Conservation (phyloP, 1,140 invertebrate genomes). For the Drosophila eugracilis region DNA sequence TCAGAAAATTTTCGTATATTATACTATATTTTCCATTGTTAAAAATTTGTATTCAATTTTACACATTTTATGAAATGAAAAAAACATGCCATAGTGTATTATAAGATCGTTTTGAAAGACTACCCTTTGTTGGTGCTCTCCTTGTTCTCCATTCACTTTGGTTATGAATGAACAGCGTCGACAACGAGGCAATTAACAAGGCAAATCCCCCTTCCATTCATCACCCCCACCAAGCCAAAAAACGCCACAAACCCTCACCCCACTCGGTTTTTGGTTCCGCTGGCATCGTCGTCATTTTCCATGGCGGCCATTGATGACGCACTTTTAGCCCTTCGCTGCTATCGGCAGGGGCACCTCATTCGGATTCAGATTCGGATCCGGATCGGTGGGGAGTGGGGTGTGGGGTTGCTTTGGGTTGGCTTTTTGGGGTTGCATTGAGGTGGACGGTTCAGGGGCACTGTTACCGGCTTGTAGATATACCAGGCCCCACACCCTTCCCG, state of each 20-base stretch:
- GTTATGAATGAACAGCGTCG: constrained; percentile 70
- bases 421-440: constrained; percentile 1
- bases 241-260: not conserved
- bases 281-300: constrained; percentile 45
- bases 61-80: not conserved
- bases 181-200: constrained; percentile 66
- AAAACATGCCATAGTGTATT: constrained; percentile 9
- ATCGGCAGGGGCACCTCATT: constrained; percentile 54
- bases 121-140: constrained; percentile 13
- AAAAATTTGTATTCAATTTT: not conserved
- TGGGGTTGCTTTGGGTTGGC: constrained; percentile 1
- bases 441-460: constrained; percentile 20
- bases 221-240: constrained; percentile 1
- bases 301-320: constrained; percentile 83
- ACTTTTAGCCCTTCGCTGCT: constrained; percentile 82
- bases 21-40: too few relatives aligned
- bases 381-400: not conserved
- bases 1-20: too few relatives aligned
- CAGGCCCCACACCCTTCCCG: constrained; percentile 3
- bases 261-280: constrained; percentile 53
- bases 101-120: not conserved
- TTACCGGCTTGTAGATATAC: constrained; percentile 21
- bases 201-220: constrained; percentile 29
- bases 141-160: constrained; percentile 39
- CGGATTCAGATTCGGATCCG: constrained; percentile 34